Evolutionary conservation across 1,140 invertebrate genomes (phyloP).

Genomic region (Brachionus sp.): DNA sequence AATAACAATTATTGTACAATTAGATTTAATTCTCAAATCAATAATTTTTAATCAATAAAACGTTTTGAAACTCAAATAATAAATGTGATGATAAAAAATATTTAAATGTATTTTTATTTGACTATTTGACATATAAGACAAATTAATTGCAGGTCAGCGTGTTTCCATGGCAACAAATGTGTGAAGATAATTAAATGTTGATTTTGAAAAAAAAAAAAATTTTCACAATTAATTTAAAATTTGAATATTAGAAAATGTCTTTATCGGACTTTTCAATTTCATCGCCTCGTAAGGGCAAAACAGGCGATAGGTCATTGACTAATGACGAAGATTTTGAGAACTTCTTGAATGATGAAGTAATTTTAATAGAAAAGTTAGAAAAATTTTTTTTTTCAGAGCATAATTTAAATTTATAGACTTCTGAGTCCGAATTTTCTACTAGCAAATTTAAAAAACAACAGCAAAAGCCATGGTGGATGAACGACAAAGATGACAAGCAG

Average conservation of each 20-base stretch:
- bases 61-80: no score
- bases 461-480: slow-evolving; percentile 30
- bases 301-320: not conserved
- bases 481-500: not conserved
- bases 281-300: not conserved
- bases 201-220: no score
- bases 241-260: not conserved
- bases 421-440: not conserved
- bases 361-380: not conserved
- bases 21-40: no score
- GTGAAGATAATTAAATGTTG: no score
- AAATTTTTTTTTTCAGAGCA: not conserved
- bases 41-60: no score
- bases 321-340: slow-evolving; percentile 34
- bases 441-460: slow-evolving; percentile 10
- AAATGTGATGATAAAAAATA: no score
- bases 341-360: slow-evolving; percentile 9
- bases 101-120: no score
- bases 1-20: no score
- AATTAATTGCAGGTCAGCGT: no score
- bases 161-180: no score
- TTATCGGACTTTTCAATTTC: slow-evolving; percentile 18
- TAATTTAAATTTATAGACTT: not conserved
- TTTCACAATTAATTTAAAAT: no score
- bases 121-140: no score